Evolutionary conservation across 2,888 invertebrate genomes (phyloP), one percentile per base, ranked within the genome.

Genomic region (Caenorhabditis uteleia): DNA sequence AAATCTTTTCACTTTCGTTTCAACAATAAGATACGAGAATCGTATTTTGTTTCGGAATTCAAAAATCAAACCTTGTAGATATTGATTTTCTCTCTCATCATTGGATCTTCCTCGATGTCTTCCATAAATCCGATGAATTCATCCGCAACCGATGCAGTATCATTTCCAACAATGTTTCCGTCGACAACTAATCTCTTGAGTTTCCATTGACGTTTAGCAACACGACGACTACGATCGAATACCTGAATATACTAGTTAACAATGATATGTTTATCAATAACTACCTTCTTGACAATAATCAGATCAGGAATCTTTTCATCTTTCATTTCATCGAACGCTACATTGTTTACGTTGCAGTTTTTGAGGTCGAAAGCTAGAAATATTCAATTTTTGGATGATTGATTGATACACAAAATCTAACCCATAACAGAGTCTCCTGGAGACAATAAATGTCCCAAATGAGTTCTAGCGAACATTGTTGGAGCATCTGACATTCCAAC

Each of bases 21-120:
- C 31, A 14, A 14, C 10, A 44, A 8, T 39, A 8, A 8, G 10
- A 16, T 14, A 20, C 20, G 16, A n/a, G n/a, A n/a, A 20, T 12
- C 10, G 40, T 39, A 16, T 12, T 10, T 12, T 14, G 12, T 14
- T 39, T 16, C 12, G 18, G 18, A 39, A 18, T 12, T 10, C 12
- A 16, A 39, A 39, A 10, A n/a, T n/a, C n/a, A 8, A 27, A 74
- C 65, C 70, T 84, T 84, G 86, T 92, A 98, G 68, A 98, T 95
- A 84, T 95, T 95, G 46, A 98, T 89, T 83, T 93, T 91, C 83
- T 92, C 91, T 54, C 98, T 88, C 81, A 92, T 88, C 14, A 89
- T 88, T 3, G 90, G 89, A 85, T 98, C 95, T 85, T 98, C 97
- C 85, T 98, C 98, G 69, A 98, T 86, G 83, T 98, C 98, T 77